These are phyloP conservation scores for Stichopus horrens DNA, from an alignment of 53 echinoderm and acorn worm species.

Conservation along the genomic window DNA sequence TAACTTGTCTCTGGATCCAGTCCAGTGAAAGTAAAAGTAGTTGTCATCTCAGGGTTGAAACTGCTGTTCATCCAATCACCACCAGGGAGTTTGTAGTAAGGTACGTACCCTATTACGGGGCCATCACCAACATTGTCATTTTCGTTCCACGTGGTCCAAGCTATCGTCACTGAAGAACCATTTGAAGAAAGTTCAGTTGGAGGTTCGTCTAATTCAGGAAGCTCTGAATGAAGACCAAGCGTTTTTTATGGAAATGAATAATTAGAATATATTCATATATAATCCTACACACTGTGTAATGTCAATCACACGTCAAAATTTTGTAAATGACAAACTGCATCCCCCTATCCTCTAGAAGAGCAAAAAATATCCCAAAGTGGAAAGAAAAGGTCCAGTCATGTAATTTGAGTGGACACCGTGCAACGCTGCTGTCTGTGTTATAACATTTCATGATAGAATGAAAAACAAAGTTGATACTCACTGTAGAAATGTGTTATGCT, in stretches of 20 bases:
- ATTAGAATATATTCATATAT: not conserved
- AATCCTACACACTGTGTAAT: too few relatives aligned
- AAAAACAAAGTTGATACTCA: not conserved
- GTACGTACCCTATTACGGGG: not conserved
- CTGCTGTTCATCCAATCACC: not conserved
- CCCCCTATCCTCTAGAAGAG: too few relatives aligned
- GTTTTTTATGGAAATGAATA: not conserved
- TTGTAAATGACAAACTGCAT: too few relatives aligned
- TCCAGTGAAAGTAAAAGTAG: not conserved
- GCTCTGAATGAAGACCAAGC: not conserved
- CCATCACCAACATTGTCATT: not conserved
- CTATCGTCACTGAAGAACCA: not conserved
- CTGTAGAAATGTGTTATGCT: not conserved
- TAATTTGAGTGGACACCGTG: too few relatives aligned
- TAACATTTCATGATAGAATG: not conserved
- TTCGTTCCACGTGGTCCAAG: not conserved
- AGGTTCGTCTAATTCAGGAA: not conserved
- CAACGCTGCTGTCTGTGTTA: not conserved
- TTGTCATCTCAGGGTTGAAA: not conserved
- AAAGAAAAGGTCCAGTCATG: too few relatives aligned
- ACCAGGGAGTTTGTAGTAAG: not conserved
- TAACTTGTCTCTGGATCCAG: not conserved
- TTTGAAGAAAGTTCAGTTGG: not conserved
- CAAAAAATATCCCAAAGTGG: too few relatives aligned
- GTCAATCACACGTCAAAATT: too few relatives aligned